phyloP scores from a whole-genome alignment of 2,888 invertebrate species.

The Drosophila parthenogenetica region DNA sequence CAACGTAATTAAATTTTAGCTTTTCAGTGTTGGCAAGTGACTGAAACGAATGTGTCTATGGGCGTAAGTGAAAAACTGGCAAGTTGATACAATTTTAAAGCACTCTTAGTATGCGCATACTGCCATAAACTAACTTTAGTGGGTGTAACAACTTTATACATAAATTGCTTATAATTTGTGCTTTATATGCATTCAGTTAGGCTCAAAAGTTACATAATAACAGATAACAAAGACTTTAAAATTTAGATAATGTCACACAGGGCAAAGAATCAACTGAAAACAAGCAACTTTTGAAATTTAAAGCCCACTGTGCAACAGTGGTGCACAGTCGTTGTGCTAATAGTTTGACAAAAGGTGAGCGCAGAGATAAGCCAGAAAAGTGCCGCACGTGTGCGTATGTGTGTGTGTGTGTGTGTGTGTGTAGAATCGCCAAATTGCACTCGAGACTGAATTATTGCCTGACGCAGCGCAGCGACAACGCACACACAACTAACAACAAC shows the following conservation, averaged over 20 bases:
- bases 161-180: too few relatives aligned
- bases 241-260: not conserved
- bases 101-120: too few relatives aligned
- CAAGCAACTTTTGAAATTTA: not conserved
- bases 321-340: slow-evolving; percentile 38
- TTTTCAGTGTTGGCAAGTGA: not conserved
- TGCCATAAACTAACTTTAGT: too few relatives aligned
- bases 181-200: too few relatives aligned
- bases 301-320: slow-evolving; percentile 34
- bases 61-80: accelerated
- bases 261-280: not conserved
- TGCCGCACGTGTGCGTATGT: slow-evolving; percentile 26
- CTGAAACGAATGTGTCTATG: not conserved
- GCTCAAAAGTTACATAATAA: too few relatives aligned
- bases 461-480: slow-evolving; percentile 56
- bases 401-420: slow-evolving; percentile 39
- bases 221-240: not conserved
- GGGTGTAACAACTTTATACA: too few relatives aligned
- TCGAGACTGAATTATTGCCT: slow-evolving; percentile 80
- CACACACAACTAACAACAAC: slow-evolving; percentile 42
- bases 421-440: slow-evolving; percentile 68
- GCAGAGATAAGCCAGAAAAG: slow-evolving; percentile 43
- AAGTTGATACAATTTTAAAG: too few relatives aligned
- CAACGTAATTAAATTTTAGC: slow-evolving; percentile 18
- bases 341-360: slow-evolving; percentile 68